These are phyloP conservation scores for Xerus rutilus DNA, from an alignment of 2,797 vertebrate genomes.

Conservation along the genomic window DNA sequence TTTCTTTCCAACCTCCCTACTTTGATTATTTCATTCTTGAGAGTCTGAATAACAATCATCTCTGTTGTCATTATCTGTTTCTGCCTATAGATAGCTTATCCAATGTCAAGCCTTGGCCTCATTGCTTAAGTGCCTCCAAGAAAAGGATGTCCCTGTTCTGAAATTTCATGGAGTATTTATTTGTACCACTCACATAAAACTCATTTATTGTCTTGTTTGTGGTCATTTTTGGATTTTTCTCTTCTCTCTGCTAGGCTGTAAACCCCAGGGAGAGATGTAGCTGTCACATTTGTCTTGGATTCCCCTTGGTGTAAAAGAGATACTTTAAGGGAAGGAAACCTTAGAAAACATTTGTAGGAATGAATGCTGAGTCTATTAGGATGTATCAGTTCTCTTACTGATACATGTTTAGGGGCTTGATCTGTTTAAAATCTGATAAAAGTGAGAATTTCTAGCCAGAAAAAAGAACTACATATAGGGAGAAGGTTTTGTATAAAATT, in stretches of 20 bases:
- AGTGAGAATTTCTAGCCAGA: not conserved
- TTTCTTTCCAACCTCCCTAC: not conserved
- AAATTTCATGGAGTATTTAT: constrained; percentile 37
- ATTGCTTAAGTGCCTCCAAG: not conserved
- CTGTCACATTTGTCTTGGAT: not conserved
- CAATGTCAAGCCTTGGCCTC: not conserved
- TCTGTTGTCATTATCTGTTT: not conserved
- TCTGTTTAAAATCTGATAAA: not conserved
- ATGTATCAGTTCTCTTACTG: not conserved
- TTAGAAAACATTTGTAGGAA: constrained; percentile 29
- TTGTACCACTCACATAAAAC: not conserved
- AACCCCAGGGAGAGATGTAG: not conserved
- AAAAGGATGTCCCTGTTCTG: not conserved
- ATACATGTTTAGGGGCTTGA: not conserved
- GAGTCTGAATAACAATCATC: not conserved
- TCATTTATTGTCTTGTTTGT: constrained; percentile 36
- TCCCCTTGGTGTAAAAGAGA: not conserved
- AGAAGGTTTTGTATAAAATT: constrained; percentile 3
- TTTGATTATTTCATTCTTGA: constrained; percentile 4
- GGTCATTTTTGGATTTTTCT: constrained; percentile 19
- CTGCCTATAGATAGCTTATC: not conserved
- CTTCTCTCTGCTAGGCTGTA: not conserved
- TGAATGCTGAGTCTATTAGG: not conserved
- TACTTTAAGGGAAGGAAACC: not conserved
- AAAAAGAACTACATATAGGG: not conserved